Base-by-base conservation (phyloP, 2,888 invertebrate species). In the Geotrupes spiniger region DNA sequence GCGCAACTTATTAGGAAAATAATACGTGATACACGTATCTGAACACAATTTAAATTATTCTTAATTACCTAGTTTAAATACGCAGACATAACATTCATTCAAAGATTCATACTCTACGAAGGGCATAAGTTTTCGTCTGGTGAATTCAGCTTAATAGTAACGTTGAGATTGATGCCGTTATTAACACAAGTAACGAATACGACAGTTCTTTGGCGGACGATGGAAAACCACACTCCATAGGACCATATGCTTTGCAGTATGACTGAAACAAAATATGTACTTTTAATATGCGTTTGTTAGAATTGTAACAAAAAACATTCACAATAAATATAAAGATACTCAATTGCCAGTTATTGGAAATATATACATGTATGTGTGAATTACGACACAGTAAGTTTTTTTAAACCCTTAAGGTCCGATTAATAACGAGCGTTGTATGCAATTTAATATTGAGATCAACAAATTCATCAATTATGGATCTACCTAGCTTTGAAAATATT, bases 191-290 rank as follows among this genome's bases (percentile, higher is more conserved):
- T 25, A 27, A n/a, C 27, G 40, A 40, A 12, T 26, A 40, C 26
- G 40, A 12, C 14, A 40, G 40, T 4, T 4, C 16, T 16, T 16
- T 12, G 16, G 43, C 33, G 6, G 36, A 33, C 10, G 43, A 53
- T 17, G 57, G 42, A 21, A 65, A 43, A 4, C 66, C 66, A 45
- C 68, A 69, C 48, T 65, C 65, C 29, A 60, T 54, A n/a, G 53
- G 57, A 4, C 65, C 69, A 33, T 67, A 68, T 26, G 66, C 65
- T 36, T 55, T 57, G 52, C 69, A 69, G 51, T 69, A 67, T 16
- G 65, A 51, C 69, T 69, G 63, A 40, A 67, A 68, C 29, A 28
- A 52, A 46, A 49, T 6, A 29, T 21, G 25, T 36, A 45, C 16
- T 36, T 33, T 26, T 27, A 39, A 4, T 39, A 29, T 1, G 9